Base-by-base conservation (phyloP, 1,140 invertebrate species). In the Varroa destructor region DNA sequence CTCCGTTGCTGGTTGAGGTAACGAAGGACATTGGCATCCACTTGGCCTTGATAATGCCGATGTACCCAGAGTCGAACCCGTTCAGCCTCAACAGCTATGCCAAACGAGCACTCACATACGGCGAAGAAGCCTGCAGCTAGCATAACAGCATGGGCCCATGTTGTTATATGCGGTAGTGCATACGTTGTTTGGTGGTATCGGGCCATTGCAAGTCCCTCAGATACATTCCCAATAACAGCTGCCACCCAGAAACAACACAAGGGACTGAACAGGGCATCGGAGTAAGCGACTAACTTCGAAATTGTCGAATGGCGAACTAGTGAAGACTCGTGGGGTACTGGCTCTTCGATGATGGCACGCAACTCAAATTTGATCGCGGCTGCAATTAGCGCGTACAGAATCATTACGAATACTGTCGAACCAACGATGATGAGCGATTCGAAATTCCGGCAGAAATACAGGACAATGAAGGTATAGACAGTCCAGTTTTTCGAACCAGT, bases 121-220 rank as follows among this genome's bases (percentile, higher is more conserved):
- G 61, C 61, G 37, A 67, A 67, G 37, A 36, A 67, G 61, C 61
- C 61, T 12, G 61, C 61, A 40, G 40, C 40, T 2, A 67, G 61
- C 61, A 67, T 67, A 36, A 67, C 40, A 12, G 61, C 61, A 67
- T 67, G 61, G 46, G 61, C 61, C 61, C 61, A 67, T 2, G 61
- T 67, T 5, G 61, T 67, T 12, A 67, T 67, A 40, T 67, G 61
- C 10, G 61, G 61, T 46, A 67, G 40, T 40, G 61, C 61, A 46
- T 67, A 67, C n/a, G 40, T 46, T 5, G 61, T 67, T 37, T 67
- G 61, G 46, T 67, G 61, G 61, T 67, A 37, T n/a, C 61, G 40
- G 3, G 61, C 61, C 61, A 67, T 67, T 40, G 10, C 61, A 2
- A 67, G 61, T 3, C 61, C 61, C 40, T 67, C 61, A 37, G 61